Base-by-base conservation (phyloP, 2,888 invertebrate genomes). In the Adineta ricciae region DNA sequence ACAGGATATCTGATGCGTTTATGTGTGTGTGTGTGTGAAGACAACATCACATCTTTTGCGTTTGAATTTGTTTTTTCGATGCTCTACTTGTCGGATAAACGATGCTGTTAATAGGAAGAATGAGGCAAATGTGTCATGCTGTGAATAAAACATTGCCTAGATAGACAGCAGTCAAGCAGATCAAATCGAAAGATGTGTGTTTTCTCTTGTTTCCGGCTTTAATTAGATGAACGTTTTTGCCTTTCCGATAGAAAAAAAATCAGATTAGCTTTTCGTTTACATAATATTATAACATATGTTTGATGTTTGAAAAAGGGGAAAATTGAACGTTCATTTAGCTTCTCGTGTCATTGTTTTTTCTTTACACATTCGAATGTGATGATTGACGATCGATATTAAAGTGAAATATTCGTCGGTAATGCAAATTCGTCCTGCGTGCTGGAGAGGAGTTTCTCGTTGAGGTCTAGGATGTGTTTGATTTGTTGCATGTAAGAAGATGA, bases 61-160 rank as follows among this genome's bases (percentile, higher is more conserved):
- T 64, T 64, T 64, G 64, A 64, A 64, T 64, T 46, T 46, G 46
- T 46, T 46, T 46, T 46, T 64, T 32, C 32, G 5, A 27, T 64
- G 64, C 19, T 32, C 64, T 36, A 64, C 19, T 64, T 64, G 64
- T 64, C 19, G 64, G 64, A 64, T 64, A 64, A 64, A 64, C 19
- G 64, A 64, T 64, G 64, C 64, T 64, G 64, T 64, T 64, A 64
- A 64, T 64, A 64, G 64, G 64, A 32, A 64, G 64, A 64, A 64
- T 64, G 27, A 64, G 64, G 2, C 5, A 36, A 36, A 64, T 50
- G 64, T 64, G 64, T 64, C 64, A 64, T 64, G 64, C 64, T 64
- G 64, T 64, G 64, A 64, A 64, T 11, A 32, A 64, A 64, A 64
- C 32, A 64, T n/a, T 11, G 64, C 32, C 64, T 21, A 52, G 32